Conservation (phyloP, 1,140 invertebrate species). For the Drosophila lacertosa region DNA sequence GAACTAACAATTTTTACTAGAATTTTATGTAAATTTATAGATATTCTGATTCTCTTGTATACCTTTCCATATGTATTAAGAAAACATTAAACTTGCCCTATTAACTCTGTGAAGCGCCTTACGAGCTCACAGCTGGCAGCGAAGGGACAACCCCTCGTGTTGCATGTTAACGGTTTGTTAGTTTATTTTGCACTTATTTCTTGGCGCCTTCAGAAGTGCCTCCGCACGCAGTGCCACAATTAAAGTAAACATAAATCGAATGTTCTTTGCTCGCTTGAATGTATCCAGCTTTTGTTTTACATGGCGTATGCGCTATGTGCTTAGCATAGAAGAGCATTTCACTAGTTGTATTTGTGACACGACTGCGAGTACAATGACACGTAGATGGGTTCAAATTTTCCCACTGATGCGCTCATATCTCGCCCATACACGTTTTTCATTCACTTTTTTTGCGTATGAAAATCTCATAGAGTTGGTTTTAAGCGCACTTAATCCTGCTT, state of each 20-base stretch:
- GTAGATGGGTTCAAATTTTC: not conserved
- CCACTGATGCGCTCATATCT: constrained; percentile 12
- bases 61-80: not conserved
- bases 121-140: not conserved
- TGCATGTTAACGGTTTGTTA: constrained; percentile 64
- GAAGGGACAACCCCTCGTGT: constrained; percentile 8
- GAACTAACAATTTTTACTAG: too few species aligned
- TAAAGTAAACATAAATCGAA: constrained; percentile 5
- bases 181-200: constrained; percentile 54
- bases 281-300: constrained; percentile 6
- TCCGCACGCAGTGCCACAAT: not conserved
- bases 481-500: constrained; percentile 76
- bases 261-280: constrained; percentile 1
- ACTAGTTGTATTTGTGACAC: constrained; percentile 32
- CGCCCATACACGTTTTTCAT: constrained; percentile 7
- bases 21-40: not conserved
- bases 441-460: constrained; percentile 39
- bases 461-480: constrained; percentile 67
- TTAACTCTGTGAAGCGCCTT: constrained; percentile 37
- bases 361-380: constrained; percentile 31
- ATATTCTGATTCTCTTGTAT: too few species aligned
- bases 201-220: constrained; percentile 20
- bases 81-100: constrained; percentile 2
- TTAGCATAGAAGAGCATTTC: constrained; percentile 17
- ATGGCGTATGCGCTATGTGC: constrained; percentile 14